These are phyloP conservation scores for Myrmophylax atrothorax DNA, from an alignment of 2,113 vertebrate species.

Conservation along the genomic window DNA sequence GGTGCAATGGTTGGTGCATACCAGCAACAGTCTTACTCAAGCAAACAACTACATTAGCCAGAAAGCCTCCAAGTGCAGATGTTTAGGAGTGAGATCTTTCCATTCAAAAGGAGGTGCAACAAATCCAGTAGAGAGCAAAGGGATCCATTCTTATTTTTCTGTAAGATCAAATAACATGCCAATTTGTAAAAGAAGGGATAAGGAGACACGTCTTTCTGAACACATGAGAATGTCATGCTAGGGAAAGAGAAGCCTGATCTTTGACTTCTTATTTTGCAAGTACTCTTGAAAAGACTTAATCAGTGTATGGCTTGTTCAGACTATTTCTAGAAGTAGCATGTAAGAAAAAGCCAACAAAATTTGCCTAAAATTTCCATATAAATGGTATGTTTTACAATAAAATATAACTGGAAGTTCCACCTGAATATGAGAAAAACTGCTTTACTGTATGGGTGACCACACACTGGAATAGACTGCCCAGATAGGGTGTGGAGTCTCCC, in stretches of 20 bases:
- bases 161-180: background rate
- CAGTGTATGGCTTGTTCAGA: background rate
- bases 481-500: background rate
- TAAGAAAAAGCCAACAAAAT: background rate
- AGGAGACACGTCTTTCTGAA: background rate
- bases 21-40: background rate
- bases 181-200: background rate
- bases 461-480: background rate
- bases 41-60: background rate
- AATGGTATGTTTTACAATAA: background rate
- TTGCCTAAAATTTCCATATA: background rate
- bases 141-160: background rate
- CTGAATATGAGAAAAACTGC: background rate
- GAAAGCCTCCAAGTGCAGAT: background rate
- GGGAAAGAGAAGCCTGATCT: background rate
- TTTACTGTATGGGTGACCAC: background rate
- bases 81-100: background rate
- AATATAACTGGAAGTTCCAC: background rate
- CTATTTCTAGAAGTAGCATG: background rate
- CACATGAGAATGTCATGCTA: background rate
- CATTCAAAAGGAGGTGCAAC: background rate
- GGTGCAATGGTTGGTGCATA: background rate
- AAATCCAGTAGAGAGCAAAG: background rate
- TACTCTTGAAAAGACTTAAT: background rate
- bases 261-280: background rate